A percentile compares a stretch with the other conserved stretches of the same genome.
Evolutionary conservation across 2,888 invertebrate genomes (phyloP).

Genomic region (Hirtodrosophila histrioides): DNA sequence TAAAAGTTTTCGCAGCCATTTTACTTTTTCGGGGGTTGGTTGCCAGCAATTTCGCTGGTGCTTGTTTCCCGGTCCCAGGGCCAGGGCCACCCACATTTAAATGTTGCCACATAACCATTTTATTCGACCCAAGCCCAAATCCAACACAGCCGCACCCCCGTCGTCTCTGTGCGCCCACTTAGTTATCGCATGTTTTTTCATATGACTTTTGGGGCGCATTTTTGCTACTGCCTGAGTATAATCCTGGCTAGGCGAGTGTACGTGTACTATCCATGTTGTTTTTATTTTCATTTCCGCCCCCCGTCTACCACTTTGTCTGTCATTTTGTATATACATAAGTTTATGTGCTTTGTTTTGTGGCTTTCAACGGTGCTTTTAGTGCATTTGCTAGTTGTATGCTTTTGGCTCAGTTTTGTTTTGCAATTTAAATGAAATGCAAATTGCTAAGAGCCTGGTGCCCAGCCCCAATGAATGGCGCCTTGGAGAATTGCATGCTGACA

Average conservation of each 20-base stretch:
- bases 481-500: conserved; percentile 52
- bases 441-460: conserved; percentile 48
- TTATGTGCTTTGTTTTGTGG: conserved; percentile 56
- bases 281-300: conserved; percentile 17
- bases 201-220: conserved; percentile 78
- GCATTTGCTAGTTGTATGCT: conserved; percentile 41
- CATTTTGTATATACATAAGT: conserved; percentile 28
- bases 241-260: conserved; percentile 35
- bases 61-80: conserved; percentile 5
- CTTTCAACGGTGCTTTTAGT: conserved; percentile 63
- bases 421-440: conserved; percentile 77
- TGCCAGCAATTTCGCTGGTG: conserved; percentile 21
- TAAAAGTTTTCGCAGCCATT: conserved; percentile 82
- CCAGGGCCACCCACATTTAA: conserved; percentile 78
- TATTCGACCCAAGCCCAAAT: conserved; percentile 34
- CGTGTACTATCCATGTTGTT: conserved; percentile 38
- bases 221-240: conserved; percentile 39
- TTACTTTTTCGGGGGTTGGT: conserved; percentile 74
- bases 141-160: not conserved
- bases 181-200: conserved; percentile 79
- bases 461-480: conserved; percentile 62
- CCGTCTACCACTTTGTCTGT: conserved; percentile 10
- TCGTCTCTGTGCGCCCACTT: conserved; percentile 30
- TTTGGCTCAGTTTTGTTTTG: conserved; percentile 57
- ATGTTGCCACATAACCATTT: conserved; percentile 76